These are phyloP conservation scores for Harmothoe impar DNA, from an alignment of 2,888 invertebrate genomes.

Conservation along the genomic window DNA sequence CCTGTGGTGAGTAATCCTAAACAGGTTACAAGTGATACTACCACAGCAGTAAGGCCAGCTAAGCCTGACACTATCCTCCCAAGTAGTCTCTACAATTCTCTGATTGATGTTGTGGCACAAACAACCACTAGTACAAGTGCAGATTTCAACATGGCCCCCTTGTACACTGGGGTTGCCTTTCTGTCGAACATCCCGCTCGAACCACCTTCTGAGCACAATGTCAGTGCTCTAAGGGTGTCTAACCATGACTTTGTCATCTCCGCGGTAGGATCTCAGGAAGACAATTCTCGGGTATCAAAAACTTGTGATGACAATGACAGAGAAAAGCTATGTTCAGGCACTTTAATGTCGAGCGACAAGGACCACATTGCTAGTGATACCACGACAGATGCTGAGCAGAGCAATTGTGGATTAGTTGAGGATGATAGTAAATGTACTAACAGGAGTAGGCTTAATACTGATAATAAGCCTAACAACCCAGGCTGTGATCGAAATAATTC, in stretches of 20 bases:
- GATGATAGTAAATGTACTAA: neutral
- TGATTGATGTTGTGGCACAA: neutral
- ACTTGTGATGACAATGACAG: too few relatives aligned
- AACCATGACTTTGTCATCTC: neutral
- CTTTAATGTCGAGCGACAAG: neutral
- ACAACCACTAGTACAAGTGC: neutral
- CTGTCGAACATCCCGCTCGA: neutral
- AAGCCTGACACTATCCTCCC: neutral
- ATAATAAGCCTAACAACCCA: neutral
- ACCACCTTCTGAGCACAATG: neutral
- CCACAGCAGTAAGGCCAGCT: neutral
- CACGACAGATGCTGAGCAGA: neutral
- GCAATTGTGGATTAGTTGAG: neutral
- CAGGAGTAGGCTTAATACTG: neutral
- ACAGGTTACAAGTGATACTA: neutral
- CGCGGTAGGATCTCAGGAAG: neutral
- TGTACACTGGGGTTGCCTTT: conserved; percentile 5
- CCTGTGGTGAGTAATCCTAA: neutral
- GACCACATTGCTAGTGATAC: neutral
- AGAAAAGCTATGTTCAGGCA: neutral
- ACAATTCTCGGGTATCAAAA: neutral
- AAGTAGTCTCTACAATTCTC: conserved; percentile 1
- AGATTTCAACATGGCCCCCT: neutral
- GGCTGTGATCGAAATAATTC: neutral
- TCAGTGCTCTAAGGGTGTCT: neutral